A percentile compares a stretch with the other conserved stretches of the same genome.
Conservation (phyloP, 2,797 vertebrate species). For the Xenopus petersii region DNA sequence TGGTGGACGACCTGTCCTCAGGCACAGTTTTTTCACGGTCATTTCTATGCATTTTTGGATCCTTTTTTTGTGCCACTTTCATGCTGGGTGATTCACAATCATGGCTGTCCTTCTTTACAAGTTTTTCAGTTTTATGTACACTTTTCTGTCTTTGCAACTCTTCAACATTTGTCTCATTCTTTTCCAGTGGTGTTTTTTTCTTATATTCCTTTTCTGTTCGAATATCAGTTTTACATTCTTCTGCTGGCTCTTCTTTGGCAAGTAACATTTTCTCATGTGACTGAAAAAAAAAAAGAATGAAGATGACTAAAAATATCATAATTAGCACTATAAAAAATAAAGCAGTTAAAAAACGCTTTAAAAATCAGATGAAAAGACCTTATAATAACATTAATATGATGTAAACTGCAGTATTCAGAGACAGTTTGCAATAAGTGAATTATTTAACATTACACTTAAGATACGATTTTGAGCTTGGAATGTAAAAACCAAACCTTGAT, state of each 20-base stretch:
- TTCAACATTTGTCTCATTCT: constrained; percentile 74
- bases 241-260: constrained; percentile 73
- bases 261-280: constrained; percentile 66
- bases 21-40: constrained; percentile 77
- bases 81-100: constrained; percentile 60
- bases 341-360: too few relatives aligned
- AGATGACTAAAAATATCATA: not conserved
- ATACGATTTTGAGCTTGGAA: too few relatives aligned
- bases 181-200: constrained; percentile 72
- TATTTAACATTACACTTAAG: too few relatives aligned
- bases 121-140: constrained; percentile 76
- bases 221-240: constrained; percentile 72
- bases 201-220: constrained; percentile 70
- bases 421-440: too few relatives aligned
- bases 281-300: constrained; percentile 50
- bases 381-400: too few relatives aligned
- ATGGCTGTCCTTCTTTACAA: constrained; percentile 71
- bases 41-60: constrained; percentile 61
- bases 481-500: too few relatives aligned
- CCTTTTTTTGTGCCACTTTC: constrained; percentile 64
- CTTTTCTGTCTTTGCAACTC: constrained; percentile 79
- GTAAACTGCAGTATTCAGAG: too few relatives aligned
- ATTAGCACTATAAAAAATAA: too few relatives aligned
- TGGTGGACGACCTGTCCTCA: constrained; percentile 48
- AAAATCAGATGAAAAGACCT: too few relatives aligned